phyloP scores from a whole-genome alignment of 2,113 vertebrate genomes.

The Barbus barbus region DNA sequence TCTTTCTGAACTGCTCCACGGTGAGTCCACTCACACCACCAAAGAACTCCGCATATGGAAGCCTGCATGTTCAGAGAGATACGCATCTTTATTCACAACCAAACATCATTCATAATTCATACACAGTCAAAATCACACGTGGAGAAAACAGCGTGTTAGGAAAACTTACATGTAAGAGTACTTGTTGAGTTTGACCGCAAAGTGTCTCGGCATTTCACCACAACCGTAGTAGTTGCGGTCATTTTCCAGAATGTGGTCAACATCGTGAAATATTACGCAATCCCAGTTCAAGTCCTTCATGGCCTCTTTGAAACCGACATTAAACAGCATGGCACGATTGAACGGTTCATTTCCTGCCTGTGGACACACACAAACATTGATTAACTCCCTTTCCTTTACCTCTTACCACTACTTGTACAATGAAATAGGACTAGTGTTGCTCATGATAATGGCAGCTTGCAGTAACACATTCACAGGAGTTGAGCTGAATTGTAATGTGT shows the following conservation, averaged over 20 bases:
- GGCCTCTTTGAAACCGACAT: slow-evolving; percentile 93
- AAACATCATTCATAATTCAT: neutral
- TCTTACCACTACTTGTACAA: too few relatives aligned
- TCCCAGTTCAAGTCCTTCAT: slow-evolving; percentile 96
- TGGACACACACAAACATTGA: slow-evolving; percentile 10
- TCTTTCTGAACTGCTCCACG: slow-evolving; percentile 88
- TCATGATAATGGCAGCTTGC: too few relatives aligned
- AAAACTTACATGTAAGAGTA: slow-evolving; percentile 94
- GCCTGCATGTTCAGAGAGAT: slow-evolving; percentile 68
- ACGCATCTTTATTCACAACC: neutral
- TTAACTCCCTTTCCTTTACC: neutral
- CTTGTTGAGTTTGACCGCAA: slow-evolving; percentile 93
- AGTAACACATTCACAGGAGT: neutral
- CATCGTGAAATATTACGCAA: slow-evolving; percentile 93
- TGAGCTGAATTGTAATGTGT: neutral
- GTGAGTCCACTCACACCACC: slow-evolving; percentile 94
- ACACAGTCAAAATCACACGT: too few relatives aligned
- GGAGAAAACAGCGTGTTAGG: too few relatives aligned
- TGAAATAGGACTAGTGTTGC: too few relatives aligned
- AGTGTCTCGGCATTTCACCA: slow-evolving; percentile 93
- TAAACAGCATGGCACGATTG: slow-evolving; percentile 98
- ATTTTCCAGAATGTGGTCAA: slow-evolving; percentile 95
- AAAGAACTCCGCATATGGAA: slow-evolving; percentile 95
- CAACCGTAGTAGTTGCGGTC: slow-evolving; percentile 96
- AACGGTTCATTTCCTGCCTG: slow-evolving; percentile 93